Conservation (phyloP, 2,888 invertebrate genomes). For the Harmothoe impar region DNA sequence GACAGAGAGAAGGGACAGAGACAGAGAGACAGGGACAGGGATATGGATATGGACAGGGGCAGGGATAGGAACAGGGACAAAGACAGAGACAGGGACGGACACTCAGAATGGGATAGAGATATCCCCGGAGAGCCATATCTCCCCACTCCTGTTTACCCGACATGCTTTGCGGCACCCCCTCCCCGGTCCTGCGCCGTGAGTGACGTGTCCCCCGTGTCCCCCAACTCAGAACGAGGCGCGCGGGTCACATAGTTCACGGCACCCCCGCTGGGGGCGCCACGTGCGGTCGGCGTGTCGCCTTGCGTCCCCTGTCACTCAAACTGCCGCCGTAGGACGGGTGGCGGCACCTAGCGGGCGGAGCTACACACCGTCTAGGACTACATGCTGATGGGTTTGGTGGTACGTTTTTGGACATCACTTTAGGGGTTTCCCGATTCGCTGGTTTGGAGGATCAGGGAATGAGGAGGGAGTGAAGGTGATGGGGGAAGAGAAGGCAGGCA, state of each 20-base stretch:
- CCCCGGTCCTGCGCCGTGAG: not conserved
- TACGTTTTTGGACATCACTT: not conserved
- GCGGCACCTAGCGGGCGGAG: not conserved
- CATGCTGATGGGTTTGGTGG: not conserved
- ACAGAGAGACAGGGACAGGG: too few species aligned
- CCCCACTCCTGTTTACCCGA: too few species aligned
- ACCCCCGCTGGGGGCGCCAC: slow-evolving; percentile 27
- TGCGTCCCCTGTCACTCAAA: not conserved
- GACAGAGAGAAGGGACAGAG: too few species aligned
- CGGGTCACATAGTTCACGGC: not conserved
- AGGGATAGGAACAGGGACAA: too few species aligned
- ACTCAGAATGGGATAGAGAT: too few species aligned
- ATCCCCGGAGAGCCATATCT: too few species aligned
- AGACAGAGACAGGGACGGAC: too few species aligned
- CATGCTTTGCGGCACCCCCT: too few species aligned
- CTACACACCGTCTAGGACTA: not conserved
- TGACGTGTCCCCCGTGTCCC: slow-evolving; percentile 18
- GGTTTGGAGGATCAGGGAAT: not conserved
- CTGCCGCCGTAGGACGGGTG: not conserved
- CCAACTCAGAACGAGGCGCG: not conserved
- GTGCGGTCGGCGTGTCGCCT: slow-evolving; percentile 40
- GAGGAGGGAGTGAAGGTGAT: not conserved
- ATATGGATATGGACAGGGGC: too few species aligned
- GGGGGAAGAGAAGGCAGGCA: too few species aligned
- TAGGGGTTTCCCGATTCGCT: not conserved